These are phyloP conservation scores for Strigops habroptila DNA, from an alignment of 2,113 vertebrate species.

Conservation along the genomic window DNA sequence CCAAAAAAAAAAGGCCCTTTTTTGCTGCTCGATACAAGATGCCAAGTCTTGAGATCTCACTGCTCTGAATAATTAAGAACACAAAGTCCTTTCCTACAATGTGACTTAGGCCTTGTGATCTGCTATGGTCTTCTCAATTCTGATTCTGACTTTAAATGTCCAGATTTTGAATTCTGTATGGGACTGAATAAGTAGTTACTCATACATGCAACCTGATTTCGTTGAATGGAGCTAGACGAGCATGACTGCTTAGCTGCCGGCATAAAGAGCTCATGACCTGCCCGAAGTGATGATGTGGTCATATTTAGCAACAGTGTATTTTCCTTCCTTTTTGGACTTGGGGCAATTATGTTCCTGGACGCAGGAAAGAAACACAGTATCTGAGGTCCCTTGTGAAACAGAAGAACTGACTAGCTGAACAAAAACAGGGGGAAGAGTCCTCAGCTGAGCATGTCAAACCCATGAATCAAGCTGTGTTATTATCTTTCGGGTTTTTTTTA, in stretches of 20 bases:
- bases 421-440: background rate
- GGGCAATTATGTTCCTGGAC: background rate
- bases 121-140: background rate
- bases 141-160: conserved; percentile 17
- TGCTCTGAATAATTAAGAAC: conserved; percentile 41
- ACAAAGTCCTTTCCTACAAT: conserved; percentile 23
- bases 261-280: conserved; percentile 13
- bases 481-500: background rate
- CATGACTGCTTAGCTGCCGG: conserved; percentile 13
- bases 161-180: background rate
- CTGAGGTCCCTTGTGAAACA: background rate
- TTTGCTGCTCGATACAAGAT: background rate
- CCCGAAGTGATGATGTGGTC: background rate
- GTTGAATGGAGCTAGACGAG: conserved; percentile 22
- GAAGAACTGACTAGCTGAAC: conserved; percentile 11
- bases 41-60: conserved; percentile 18
- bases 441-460: background rate
- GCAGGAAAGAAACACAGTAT: background rate
- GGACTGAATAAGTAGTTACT: conserved; percentile 34
- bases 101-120: conserved; percentile 31
- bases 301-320: conserved; percentile 44
- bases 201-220: conserved; percentile 33
- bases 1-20: background rate
- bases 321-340: conserved; percentile 19
- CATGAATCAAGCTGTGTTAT: conserved; percentile 17